Conservation (phyloP, 1,140 invertebrate species). For the Apocrypta bakeri region DNA sequence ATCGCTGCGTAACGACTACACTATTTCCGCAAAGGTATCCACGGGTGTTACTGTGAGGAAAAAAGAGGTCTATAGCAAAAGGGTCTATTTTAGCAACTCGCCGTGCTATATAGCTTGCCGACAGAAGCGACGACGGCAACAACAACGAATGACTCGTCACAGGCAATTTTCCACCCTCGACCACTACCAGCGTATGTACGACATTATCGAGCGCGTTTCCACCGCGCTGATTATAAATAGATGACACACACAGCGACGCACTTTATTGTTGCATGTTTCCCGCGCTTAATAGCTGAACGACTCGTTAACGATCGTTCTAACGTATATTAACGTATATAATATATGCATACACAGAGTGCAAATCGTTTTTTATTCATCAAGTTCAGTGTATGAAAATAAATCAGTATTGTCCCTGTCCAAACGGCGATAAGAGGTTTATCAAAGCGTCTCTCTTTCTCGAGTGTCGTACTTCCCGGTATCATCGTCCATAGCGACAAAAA, state of each 20-base stretch:
- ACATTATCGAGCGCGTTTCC: conserved; percentile 30
- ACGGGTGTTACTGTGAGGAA: neutral
- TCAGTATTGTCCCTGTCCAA: neutral
- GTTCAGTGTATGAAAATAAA: neutral
- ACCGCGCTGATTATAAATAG: conserved; percentile 1
- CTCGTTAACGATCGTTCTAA: neutral
- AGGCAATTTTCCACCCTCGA: conserved; percentile 20
- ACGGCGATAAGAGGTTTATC: neutral
- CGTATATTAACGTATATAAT: no score
- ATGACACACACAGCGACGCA: neutral
- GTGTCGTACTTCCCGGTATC: neutral
- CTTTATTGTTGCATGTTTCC: neutral
- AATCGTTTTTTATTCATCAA: no score
- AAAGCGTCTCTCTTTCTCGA: neutral
- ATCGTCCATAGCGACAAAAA: neutral
- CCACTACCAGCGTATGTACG: neutral
- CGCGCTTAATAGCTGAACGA: neutral
- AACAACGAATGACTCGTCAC: neutral
- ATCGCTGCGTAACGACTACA: neutral
- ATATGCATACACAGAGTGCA: no score
- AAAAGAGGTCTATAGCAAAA: conserved; percentile 8
- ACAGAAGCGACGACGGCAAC: neutral
- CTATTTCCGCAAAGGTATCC: conserved; percentile 18
- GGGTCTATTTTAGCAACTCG: neutral
- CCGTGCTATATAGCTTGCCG: neutral